Conservation (phyloP, 2,113 vertebrate genomes). For the Thamnaconus septentrionalis region DNA sequence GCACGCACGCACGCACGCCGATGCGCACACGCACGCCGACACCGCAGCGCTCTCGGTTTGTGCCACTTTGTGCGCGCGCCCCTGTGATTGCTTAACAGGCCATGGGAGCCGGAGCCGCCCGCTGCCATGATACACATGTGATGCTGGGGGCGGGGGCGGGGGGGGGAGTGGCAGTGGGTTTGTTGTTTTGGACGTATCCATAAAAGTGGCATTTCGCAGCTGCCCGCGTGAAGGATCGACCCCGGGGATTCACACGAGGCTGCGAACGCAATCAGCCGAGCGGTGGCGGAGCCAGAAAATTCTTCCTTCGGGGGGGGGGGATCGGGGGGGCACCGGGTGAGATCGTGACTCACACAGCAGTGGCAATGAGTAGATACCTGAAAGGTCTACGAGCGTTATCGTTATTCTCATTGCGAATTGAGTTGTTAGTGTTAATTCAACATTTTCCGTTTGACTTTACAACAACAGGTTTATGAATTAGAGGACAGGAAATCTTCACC, state of each 20-base stretch:
- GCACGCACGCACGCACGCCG: constrained; percentile 19
- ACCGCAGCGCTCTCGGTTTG: constrained; percentile 17
- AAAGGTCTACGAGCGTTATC: no score
- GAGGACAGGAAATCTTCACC: no score
- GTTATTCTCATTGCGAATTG: no score
- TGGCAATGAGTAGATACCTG: no score
- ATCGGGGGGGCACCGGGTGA: no score
- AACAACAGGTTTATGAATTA: no score
- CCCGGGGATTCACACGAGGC: constrained; percentile 56
- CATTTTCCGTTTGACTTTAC: no score
- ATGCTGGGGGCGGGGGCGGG: constrained; percentile 8
- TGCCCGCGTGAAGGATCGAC: constrained; percentile 44
- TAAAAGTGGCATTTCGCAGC: constrained; percentile 45
- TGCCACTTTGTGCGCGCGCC: constrained; percentile 19
- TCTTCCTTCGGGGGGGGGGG: no score
- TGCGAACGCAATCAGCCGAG: constrained; percentile 50
- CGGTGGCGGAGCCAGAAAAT: neutral
- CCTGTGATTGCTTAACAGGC: constrained; percentile 37
- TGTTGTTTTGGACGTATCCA: constrained; percentile 24
- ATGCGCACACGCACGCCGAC: neutral
- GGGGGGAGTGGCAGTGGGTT: neutral
- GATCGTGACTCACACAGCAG: no score
- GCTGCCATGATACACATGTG: constrained; percentile 33
- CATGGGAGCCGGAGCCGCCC: constrained; percentile 34
- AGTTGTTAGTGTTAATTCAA: no score